These are phyloP conservation scores for Helostoma temminkii DNA, from an alignment of 2,797 vertebrate genomes.

Conservation along the genomic window DNA sequence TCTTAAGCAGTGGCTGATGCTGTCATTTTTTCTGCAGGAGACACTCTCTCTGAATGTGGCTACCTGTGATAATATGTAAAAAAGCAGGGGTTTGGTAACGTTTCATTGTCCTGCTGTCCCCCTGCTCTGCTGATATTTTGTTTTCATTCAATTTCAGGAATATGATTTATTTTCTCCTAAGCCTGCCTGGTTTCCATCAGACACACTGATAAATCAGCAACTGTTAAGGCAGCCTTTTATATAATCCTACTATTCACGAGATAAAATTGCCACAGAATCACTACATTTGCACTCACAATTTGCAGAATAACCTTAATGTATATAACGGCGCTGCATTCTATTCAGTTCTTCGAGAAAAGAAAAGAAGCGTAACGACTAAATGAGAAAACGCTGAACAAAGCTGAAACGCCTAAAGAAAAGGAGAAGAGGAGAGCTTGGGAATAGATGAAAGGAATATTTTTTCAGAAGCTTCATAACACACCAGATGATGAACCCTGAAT, in stretches of 20 bases:
- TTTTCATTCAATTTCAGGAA: slow-evolving; percentile 47
- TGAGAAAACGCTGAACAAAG: slow-evolving; percentile 62
- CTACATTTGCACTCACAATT: slow-evolving; percentile 28
- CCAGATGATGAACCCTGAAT: slow-evolving; percentile 79
- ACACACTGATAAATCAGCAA: slow-evolving; percentile 44
- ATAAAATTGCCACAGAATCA: slow-evolving; percentile 42
- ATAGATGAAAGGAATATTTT: slow-evolving; percentile 66
- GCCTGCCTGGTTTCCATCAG: slow-evolving; percentile 26
- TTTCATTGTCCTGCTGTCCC: slow-evolving; percentile 21
- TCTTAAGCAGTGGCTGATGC: background rate
- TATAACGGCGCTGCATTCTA: slow-evolving; percentile 23
- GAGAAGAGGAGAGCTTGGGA: slow-evolving; percentile 41
- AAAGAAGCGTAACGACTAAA: slow-evolving; percentile 39
- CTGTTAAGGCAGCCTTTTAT: slow-evolving; percentile 44
- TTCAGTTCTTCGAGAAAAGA: slow-evolving; percentile 36
- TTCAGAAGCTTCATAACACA: slow-evolving; percentile 58
- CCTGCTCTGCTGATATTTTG: slow-evolving; percentile 33
- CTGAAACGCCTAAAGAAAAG: slow-evolving; percentile 52
- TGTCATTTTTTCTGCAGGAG: background rate
- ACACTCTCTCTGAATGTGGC: slow-evolving; percentile 15
- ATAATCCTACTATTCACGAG: slow-evolving; percentile 49
- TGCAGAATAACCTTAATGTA: slow-evolving; percentile 36
- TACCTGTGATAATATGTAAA: slow-evolving; percentile 12
- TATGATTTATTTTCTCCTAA: slow-evolving; percentile 52
- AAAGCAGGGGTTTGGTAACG: background rate